A percentile compares a stretch with the other conserved stretches of the same genome.
Evolutionary conservation across 2,888 invertebrate species (phyloP).

Genomic region (Ornithoptera alexandrae): DNA sequence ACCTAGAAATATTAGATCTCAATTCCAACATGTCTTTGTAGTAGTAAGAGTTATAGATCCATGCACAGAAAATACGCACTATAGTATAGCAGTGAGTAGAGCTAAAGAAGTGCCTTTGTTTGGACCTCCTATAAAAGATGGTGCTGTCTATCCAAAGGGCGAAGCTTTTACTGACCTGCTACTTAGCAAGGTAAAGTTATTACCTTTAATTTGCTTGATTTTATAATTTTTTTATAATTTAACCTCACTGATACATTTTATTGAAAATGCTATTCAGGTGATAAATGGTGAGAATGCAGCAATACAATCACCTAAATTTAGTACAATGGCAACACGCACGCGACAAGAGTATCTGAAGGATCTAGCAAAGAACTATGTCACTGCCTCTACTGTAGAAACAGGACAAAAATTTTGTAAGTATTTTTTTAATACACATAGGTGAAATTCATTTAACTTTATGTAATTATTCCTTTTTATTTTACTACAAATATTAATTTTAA

Average conservation of each 20-base stretch:
- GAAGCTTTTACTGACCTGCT: constrained; percentile 97
- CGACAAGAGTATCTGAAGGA: constrained; percentile 97
- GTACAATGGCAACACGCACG: constrained; percentile 97
- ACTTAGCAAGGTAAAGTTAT: constrained; percentile 86
- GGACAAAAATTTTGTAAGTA: constrained; percentile 92
- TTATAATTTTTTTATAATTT: background rate
- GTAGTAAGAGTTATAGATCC: constrained; percentile 94
- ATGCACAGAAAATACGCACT: constrained; percentile 93
- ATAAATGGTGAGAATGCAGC: constrained; percentile 98
- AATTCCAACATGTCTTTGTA: constrained; percentile 98
- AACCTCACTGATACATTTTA: background rate
- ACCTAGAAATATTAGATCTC: constrained; percentile 95
- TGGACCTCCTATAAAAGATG: constrained; percentile 95
- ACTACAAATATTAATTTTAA: too few relatives aligned
- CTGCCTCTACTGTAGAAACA: constrained; percentile 89
- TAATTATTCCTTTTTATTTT: too few relatives aligned
- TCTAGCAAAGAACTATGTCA: constrained; percentile 90
- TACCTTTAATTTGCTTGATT: background rate
- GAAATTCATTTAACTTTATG: background rate
- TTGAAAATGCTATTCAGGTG: constrained; percentile 68
- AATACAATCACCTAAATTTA: constrained; percentile 97
- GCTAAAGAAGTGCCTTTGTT: constrained; percentile 97
- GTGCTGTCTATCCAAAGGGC: constrained; percentile 92
- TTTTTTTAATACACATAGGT: constrained; percentile 5
- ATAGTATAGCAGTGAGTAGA: constrained; percentile 87